phyloP scores from a whole-genome alignment of 53 echinoderm and acorn worm genomes.

The Luidia sarsii region DNA sequence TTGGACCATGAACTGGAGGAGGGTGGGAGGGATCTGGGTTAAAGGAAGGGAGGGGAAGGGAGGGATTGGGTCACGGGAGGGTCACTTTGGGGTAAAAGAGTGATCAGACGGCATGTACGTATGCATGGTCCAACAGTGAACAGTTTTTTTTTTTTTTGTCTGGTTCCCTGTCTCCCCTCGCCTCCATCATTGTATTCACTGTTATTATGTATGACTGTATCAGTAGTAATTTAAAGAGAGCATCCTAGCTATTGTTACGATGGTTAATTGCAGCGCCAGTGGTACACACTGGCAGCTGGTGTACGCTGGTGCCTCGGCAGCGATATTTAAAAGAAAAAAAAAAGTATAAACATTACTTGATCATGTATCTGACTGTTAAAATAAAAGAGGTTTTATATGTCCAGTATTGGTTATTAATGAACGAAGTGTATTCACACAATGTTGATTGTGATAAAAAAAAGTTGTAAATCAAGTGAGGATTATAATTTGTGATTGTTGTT shows the following conservation, averaged over 20 bases:
- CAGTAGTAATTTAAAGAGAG: conserved; percentile 32
- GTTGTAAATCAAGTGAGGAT: conserved; percentile 11
- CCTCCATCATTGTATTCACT: conserved; percentile 52
- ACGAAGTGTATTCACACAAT: conserved; percentile 53
- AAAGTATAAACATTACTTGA: background rate
- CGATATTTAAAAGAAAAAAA: too few species aligned
- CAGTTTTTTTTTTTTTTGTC: conserved; percentile 7
- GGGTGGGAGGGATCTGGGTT: background rate
- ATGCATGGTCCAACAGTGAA: background rate
- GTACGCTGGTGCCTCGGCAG: too few species aligned
- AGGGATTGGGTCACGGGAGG: background rate
- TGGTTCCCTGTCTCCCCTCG: too few species aligned
- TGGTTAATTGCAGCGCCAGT: too few species aligned
- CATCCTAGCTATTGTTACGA: too few species aligned
- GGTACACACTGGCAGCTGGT: too few species aligned
- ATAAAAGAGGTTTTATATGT: conserved; percentile 52
- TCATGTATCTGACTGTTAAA: conserved; percentile 43
- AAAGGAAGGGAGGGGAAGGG: background rate
- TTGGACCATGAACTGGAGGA: too few species aligned
- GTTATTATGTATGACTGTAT: conserved; percentile 8
- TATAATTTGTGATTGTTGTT: conserved; percentile 3
- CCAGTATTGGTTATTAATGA: conserved; percentile 27
- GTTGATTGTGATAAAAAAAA: conserved; percentile 55
- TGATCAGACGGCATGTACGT: background rate
- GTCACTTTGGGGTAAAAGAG: too few species aligned